Evolutionary conservation across 2,797 vertebrate species (phyloP), one percentile per base, ranked within the genome.

Genomic region (Gobio occitaniae): DNA sequence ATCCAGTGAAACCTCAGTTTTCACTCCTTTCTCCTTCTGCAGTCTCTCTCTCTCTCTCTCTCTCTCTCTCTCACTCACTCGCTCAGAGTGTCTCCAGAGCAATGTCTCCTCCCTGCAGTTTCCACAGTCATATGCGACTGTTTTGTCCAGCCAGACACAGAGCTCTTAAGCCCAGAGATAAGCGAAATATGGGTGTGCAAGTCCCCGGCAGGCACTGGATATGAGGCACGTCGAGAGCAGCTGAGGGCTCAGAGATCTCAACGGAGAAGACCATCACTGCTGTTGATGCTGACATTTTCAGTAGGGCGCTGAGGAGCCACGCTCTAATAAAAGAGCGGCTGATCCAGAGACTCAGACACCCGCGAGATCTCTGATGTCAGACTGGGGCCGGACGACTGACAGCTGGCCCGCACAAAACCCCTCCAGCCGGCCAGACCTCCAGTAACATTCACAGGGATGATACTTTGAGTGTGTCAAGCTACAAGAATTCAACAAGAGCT

Each of bases 81-180:
- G 25, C 48, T 59, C 6, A 59, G 56, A 25, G 2, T 21, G 44
- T 48, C 52, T 78, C 52, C 3, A 10, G n/a, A 29, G 54, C 32
- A 0, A 36, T 36, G 41, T 50, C 61, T 66, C 78, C 78, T 68
- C 63, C 41, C n/a, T 79, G n/a, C 32, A 52, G n/a, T 4, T 44
- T 77, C 5, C 44, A 16, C 66, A 65, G 48, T 82, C 50, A 52
- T 83, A 76, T 65, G 48, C 9, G 56, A 61, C 68, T 56, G 54
- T 59, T 63, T 70, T 81, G 50, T 76, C 61, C 80, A 76, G 80
- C 52, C 84, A 83, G 88, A 78, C 78, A 29, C 25, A 84, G 84
- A 93, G 92, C 91, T 87, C 90, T 93, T 94, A 95, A 95, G 93
- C 93, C 93, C 82, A 29, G 88, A 93, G 94, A 94, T 95, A 93